phyloP scores from a whole-genome alignment of 1,140 invertebrate genomes.

The Zaprionus capensis region DNA sequence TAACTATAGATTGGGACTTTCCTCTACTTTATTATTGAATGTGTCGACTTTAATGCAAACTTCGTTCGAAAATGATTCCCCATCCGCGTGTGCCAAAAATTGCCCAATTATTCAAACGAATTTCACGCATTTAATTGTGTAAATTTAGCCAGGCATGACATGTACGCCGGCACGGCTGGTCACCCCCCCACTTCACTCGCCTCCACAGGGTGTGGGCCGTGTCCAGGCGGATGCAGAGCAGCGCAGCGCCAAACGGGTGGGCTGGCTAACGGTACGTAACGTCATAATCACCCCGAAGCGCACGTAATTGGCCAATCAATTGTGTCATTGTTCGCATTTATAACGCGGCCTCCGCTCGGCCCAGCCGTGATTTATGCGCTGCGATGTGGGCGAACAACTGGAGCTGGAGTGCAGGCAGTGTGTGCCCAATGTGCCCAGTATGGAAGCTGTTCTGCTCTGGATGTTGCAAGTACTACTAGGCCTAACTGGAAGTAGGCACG shows the following conservation, averaged over 20 bases:
- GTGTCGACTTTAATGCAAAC: conserved; percentile 23
- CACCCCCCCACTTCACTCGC: conserved; percentile 2
- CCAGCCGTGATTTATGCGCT: conserved; percentile 66
- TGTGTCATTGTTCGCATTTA: conserved; percentile 84
- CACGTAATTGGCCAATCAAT: conserved; percentile 84
- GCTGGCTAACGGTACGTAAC: conserved; percentile 76
- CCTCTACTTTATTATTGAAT: neutral
- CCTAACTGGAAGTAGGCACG: conserved; percentile 25
- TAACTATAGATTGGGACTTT: neutral
- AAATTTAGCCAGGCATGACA: conserved; percentile 79
- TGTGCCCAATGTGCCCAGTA: neutral
- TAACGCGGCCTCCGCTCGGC: conserved; percentile 70
- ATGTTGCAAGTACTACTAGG: conserved; percentile 31
- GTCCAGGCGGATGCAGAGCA: conserved; percentile 7
- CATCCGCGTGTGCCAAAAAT: conserved; percentile 58
- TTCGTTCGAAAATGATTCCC: conserved; percentile 18
- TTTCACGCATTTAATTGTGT: conserved; percentile 83
- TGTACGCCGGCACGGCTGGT: conserved; percentile 39
- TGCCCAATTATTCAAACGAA: conserved; percentile 82
- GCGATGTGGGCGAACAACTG: conserved; percentile 19
- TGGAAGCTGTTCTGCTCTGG: neutral
- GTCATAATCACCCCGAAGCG: conserved; percentile 82
- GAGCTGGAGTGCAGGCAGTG: neutral
- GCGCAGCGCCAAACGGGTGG: conserved; percentile 24
- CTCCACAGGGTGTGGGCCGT: neutral